Percentiles rank a stretch among this genome's conserved stretches.
Evolutionary conservation across 2,113 vertebrate species (phyloP).

Genomic region (Morone chrysops): DNA sequence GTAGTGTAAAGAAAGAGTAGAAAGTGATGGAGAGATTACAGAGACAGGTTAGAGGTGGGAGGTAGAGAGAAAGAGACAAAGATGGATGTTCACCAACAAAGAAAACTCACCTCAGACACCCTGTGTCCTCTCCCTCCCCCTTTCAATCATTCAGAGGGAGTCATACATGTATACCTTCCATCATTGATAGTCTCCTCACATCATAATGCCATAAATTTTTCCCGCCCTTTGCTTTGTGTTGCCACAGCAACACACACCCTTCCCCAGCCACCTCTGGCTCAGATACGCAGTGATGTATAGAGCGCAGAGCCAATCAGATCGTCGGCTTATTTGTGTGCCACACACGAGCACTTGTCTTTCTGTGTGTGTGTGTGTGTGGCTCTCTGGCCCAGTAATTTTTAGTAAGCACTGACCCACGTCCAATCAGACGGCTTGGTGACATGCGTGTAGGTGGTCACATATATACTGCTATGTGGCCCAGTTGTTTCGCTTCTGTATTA

Average conservation of each 20-base stretch:
- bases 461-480: slow-evolving; percentile 15
- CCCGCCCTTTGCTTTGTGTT: slow-evolving; percentile 54
- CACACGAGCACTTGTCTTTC: no score
- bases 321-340: not conserved
- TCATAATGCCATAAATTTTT: slow-evolving; percentile 31
- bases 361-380: not conserved
- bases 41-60: not conserved
- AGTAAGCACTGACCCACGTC: not conserved
- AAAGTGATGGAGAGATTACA: not conserved
- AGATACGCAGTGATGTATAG: slow-evolving; percentile 40
- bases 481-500: slow-evolving; percentile 33
- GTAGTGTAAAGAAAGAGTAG: not conserved
- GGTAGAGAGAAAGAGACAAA: not conserved
- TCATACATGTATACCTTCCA: slow-evolving; percentile 11
- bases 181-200: slow-evolving; percentile 69
- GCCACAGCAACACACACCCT: slow-evolving; percentile 51
- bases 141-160: not conserved
- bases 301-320: slow-evolving; percentile 45
- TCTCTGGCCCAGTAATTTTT: not conserved
- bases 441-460: slow-evolving; percentile 1
- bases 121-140: slow-evolving; percentile 22
- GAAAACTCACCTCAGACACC: slow-evolving; percentile 53
- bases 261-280: slow-evolving; percentile 54
- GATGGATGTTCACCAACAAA: not conserved
- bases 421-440: not conserved